These are phyloP conservation scores for Pagrus major DNA, from an alignment of 2,113 vertebrate genomes.

Conservation along the genomic window DNA sequence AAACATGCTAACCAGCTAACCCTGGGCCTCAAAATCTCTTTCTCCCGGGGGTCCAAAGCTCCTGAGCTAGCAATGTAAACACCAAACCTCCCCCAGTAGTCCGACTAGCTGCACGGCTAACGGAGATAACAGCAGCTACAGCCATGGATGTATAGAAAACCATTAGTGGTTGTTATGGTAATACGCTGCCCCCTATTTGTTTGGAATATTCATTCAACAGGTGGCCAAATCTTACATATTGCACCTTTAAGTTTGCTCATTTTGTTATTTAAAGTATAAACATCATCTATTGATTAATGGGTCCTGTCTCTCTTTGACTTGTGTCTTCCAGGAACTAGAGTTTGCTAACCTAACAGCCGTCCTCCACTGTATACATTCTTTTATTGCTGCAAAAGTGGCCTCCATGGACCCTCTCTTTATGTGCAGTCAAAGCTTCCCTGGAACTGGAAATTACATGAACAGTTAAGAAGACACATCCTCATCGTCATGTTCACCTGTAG, in stretches of 20 bases:
- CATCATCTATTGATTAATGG: not conserved
- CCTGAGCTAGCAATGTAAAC: too few relatives aligned
- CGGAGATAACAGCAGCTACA: too few relatives aligned
- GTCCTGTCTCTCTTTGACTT: constrained; percentile 18
- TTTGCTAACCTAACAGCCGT: constrained; percentile 92
- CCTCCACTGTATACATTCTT: constrained; percentile 94
- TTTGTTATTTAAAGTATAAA: not conserved
- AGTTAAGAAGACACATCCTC: constrained; percentile 77
- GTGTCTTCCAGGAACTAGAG: constrained; percentile 89
- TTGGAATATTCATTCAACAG: too few relatives aligned
- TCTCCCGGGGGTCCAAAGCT: too few relatives aligned
- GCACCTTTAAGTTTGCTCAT: not conserved
- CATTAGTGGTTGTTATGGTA: too few relatives aligned
- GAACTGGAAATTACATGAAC: constrained; percentile 88
- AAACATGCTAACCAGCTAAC: too few relatives aligned
- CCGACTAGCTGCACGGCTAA: too few relatives aligned
- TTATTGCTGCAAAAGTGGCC: constrained; percentile 95
- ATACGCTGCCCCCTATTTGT: too few relatives aligned
- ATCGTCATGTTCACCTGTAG: constrained; percentile 49
- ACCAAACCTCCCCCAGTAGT: too few relatives aligned
- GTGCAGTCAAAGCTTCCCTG: constrained; percentile 87
- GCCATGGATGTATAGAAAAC: too few relatives aligned
- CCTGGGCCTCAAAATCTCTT: too few relatives aligned
- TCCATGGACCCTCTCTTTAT: constrained; percentile 92
- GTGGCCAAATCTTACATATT: too few relatives aligned